phyloP scores from a whole-genome alignment of 2,797 vertebrate genomes.

The Phylloscopus collybita region DNA sequence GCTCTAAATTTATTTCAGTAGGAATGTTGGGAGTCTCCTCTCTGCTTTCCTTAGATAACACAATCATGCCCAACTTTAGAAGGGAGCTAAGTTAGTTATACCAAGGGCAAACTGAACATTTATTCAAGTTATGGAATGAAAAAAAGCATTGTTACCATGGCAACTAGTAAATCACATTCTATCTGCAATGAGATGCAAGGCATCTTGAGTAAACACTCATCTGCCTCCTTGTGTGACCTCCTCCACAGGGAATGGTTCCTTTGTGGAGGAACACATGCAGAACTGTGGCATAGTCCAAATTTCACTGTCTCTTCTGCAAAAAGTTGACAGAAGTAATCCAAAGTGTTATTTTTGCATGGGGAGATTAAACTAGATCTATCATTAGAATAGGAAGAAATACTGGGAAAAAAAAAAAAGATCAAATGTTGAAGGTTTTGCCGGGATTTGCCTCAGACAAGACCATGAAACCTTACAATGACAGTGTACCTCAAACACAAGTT shows the following conservation, averaged over 20 bases:
- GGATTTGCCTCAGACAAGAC: not conserved
- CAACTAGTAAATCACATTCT: constrained; percentile 63
- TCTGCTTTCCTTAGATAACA: constrained; percentile 6
- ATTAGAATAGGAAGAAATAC: not conserved
- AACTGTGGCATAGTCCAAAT: not conserved
- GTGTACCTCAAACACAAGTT: not conserved
- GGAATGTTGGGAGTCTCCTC: not conserved
- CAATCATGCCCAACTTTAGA: constrained; percentile 6
- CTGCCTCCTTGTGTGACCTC: constrained; percentile 12
- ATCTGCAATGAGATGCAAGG: constrained; percentile 49
- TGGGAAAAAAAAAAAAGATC: not conserved
- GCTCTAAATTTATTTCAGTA: not conserved
- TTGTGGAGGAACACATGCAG: not conserved
- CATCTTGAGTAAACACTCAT: constrained; percentile 62
- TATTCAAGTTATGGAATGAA: constrained; percentile 67
- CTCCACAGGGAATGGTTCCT: constrained; percentile 5
- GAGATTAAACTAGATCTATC: not conserved
- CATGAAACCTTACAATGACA: not conserved
- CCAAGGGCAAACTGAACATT: constrained; percentile 56
- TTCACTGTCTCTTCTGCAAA: not conserved
- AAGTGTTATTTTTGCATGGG: not conserved
- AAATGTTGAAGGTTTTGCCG: not conserved
- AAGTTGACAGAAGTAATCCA: not conserved
- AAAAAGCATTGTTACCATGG: constrained; percentile 63
- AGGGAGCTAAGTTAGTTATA: constrained; percentile 36